These are phyloP conservation scores for Drosophila eugracilis DNA, from an alignment of 1,140 invertebrate species.

Conservation along the genomic window DNA sequence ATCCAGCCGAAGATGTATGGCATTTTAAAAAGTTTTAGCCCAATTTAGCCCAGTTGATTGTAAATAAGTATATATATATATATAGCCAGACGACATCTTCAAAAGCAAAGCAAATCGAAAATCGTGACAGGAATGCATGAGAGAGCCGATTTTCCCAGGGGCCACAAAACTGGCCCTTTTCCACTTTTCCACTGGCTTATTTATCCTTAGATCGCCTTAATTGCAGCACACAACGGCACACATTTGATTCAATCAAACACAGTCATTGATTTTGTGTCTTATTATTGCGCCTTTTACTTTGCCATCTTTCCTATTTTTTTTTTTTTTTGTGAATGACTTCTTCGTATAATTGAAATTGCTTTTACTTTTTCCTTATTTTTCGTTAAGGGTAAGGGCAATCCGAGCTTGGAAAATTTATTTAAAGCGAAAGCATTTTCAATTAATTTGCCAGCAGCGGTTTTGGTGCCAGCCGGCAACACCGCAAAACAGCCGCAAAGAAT, in stretches of 20 bases:
- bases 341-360: conserved; percentile 73
- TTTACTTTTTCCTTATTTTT: conserved; percentile 28
- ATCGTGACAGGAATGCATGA: conserved; percentile 76
- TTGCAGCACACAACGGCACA: conserved; percentile 59
- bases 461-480: conserved; percentile 35
- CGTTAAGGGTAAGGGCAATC: neutral
- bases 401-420: conserved; percentile 53
- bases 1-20: conserved; percentile 53
- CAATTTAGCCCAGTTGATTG: conserved; percentile 76
- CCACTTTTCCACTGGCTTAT: conserved; percentile 40
- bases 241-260: conserved; percentile 78
- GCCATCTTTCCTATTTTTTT: conserved; percentile 14
- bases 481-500: conserved; percentile 72
- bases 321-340: conserved; percentile 26
- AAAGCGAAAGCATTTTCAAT: conserved; percentile 68
- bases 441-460: conserved; percentile 64
- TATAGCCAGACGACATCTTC: conserved; percentile 44
- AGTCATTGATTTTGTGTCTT: conserved; percentile 65
- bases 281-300: conserved; percentile 20
- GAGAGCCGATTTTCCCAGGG: conserved; percentile 37
- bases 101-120: conserved; percentile 79
- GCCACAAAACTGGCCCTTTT: conserved; percentile 8
- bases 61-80: conserved; percentile 60
- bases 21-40: conserved; percentile 72
- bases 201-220: conserved; percentile 70